Conservation (phyloP, 2,113 vertebrate species). For the Sakesphorus luctuosus region DNA sequence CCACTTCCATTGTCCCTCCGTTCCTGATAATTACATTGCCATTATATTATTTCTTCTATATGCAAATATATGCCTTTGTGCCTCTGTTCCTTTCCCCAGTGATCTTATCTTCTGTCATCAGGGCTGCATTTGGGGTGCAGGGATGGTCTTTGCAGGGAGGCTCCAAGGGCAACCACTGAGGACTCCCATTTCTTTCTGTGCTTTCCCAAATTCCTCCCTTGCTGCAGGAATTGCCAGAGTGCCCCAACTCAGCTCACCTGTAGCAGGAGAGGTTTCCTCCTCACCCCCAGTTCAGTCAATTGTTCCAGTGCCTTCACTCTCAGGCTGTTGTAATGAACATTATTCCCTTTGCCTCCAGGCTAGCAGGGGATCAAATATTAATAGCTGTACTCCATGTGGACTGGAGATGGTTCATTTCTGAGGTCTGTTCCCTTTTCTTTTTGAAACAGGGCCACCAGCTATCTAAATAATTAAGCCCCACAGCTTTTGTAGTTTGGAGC, state of each 20-base stretch:
- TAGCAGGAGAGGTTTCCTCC: background rate
- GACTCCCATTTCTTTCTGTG: background rate
- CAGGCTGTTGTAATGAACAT: slow-evolving; percentile 36
- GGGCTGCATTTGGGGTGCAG: background rate
- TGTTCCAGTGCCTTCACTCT: slow-evolving; percentile 1
- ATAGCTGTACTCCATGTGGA: slow-evolving; percentile 33
- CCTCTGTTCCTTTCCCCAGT: background rate
- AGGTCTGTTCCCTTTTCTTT: slow-evolving; percentile 47
- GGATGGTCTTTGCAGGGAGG: background rate
- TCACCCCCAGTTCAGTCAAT: background rate
- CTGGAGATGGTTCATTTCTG: background rate
- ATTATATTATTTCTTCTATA: background rate
- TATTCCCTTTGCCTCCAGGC: slow-evolving; percentile 57
- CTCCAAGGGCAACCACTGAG: background rate
- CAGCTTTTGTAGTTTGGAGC: slow-evolving; percentile 41
- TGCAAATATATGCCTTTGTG: background rate
- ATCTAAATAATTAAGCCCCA: slow-evolving; percentile 60
- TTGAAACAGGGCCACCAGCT: slow-evolving; percentile 53
- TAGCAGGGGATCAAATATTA: slow-evolving; percentile 64
- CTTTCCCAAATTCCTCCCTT: background rate
- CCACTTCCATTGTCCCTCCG: background rate
- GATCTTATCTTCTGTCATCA: rapidly evolving
- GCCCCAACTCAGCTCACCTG: background rate
- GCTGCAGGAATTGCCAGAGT: background rate
- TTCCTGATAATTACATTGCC: background rate